These are phyloP conservation scores for Cololabis saira DNA, from an alignment of 2,113 vertebrate genomes.

Conservation along the genomic window DNA sequence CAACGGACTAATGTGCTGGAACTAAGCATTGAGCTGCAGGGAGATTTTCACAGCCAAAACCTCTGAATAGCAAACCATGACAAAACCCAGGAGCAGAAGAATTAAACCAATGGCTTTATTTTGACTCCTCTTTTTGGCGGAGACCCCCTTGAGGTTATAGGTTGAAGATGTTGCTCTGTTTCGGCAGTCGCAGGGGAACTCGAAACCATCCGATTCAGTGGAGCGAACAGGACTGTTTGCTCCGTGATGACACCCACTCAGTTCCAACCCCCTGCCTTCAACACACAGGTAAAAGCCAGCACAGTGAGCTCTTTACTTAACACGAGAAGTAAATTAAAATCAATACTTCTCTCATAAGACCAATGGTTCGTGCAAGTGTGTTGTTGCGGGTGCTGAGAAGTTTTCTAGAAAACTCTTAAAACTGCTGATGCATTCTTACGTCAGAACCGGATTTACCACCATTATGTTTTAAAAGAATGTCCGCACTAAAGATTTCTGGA, in stretches of 20 bases:
- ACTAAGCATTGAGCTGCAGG: conserved; percentile 3
- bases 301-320: background rate
- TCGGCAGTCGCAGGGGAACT: conserved; percentile 63
- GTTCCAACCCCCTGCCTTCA: conserved; percentile 61
- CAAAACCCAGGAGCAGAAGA: background rate
- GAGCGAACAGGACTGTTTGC: conserved; percentile 62
- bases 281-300: conserved; percentile 72
- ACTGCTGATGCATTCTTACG: too few relatives aligned
- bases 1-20: conserved; percentile 14
- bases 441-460: too few relatives aligned
- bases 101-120: conserved; percentile 3
- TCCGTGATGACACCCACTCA: conserved; percentile 49
- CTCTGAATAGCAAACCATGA: conserved; percentile 1
- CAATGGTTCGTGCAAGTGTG: too few relatives aligned
- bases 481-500: too few relatives aligned
- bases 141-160: background rate
- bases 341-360: too few relatives aligned
- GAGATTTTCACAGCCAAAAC: conserved; percentile 13
- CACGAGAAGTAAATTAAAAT: too few relatives aligned
- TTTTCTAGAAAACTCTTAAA: too few relatives aligned
- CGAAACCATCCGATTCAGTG: conserved; percentile 44
- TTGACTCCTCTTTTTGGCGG: conserved; percentile 4
- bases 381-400: too few relatives aligned
- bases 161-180: conserved; percentile 71
- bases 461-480: too few relatives aligned